phyloP scores from a whole-genome alignment of 2,113 vertebrate genomes.

The Porphyrio hochstetteri region DNA sequence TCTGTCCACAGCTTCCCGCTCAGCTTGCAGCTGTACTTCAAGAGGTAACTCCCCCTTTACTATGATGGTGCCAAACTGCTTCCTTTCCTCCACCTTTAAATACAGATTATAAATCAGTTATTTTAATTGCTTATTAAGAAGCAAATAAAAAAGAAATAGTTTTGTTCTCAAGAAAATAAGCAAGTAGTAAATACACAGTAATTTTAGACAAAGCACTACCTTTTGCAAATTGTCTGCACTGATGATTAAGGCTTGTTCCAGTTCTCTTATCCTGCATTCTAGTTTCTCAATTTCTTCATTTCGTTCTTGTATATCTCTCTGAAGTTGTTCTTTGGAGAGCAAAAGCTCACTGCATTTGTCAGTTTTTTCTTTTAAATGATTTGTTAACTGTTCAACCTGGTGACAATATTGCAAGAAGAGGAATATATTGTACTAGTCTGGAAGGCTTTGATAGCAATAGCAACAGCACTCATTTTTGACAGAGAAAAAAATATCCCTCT shows the following conservation, averaged over 20 bases:
- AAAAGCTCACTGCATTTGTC: slow-evolving; percentile 95
- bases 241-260: slow-evolving; percentile 90
- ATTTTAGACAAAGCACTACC: slow-evolving; percentile 70
- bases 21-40: slow-evolving; percentile 91
- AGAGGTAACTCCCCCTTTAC: slow-evolving; percentile 80
- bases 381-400: slow-evolving; percentile 90
- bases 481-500: neutral
- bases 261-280: slow-evolving; percentile 86
- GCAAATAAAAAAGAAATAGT: neutral
- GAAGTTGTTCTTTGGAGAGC: slow-evolving; percentile 90
- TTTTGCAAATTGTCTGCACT: slow-evolving; percentile 84
- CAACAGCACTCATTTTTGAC: neutral
- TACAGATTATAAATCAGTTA: neutral
- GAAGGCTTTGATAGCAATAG: neutral
- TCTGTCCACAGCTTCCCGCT: slow-evolving; percentile 94
- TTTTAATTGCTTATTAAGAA: neutral
- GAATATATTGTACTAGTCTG: neutral
- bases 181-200: neutral
- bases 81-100: slow-evolving; percentile 85
- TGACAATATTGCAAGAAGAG: slow-evolving; percentile 1
- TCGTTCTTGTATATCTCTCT: slow-evolving; percentile 87
- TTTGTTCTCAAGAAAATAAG: neutral
- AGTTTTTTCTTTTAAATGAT: slow-evolving; percentile 92
- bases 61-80: slow-evolving; percentile 78
- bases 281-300: slow-evolving; percentile 95